These are phyloP conservation scores for Globodera ellingtonae DNA, from an alignment of 1,140 invertebrate species.

Conservation along the genomic window DNA sequence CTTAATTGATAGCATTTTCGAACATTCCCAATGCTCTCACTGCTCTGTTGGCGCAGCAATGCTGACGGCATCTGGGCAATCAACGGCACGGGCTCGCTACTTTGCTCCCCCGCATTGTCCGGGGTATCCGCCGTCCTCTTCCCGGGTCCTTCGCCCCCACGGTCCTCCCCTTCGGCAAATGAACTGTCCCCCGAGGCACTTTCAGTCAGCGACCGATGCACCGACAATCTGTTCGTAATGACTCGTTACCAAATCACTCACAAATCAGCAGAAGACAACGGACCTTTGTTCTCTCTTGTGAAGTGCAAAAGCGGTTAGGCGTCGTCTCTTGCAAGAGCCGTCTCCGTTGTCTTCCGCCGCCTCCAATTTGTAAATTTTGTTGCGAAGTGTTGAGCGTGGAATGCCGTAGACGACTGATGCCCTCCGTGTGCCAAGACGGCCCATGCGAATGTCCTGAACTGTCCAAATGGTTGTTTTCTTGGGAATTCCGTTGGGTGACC, in stretches of 20 bases:
- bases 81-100: background rate
- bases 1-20: background rate
- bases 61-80: background rate
- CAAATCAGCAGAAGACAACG: background rate
- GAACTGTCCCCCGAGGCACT: conserved; percentile 1
- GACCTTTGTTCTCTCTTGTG: conserved; percentile 32
- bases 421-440: conserved; percentile 84
- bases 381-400: conserved; percentile 87
- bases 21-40: background rate
- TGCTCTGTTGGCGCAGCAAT: background rate
- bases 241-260: background rate
- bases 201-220: background rate
- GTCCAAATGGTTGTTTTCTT: conserved; percentile 18
- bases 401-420: conserved; percentile 92
- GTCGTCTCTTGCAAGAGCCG: conserved; percentile 60
- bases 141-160: background rate
- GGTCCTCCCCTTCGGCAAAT: background rate
- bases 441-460: conserved; percentile 85
- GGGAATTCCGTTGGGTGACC: conserved; percentile 17
- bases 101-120: background rate
- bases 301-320: conserved; percentile 31
- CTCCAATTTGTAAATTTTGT: conserved; percentile 86
- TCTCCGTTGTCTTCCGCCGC: conserved; percentile 69
- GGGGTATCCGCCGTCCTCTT: background rate
- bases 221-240: background rate